Conservation (phyloP, 2,888 invertebrate species). For the Lagria hirta region DNA sequence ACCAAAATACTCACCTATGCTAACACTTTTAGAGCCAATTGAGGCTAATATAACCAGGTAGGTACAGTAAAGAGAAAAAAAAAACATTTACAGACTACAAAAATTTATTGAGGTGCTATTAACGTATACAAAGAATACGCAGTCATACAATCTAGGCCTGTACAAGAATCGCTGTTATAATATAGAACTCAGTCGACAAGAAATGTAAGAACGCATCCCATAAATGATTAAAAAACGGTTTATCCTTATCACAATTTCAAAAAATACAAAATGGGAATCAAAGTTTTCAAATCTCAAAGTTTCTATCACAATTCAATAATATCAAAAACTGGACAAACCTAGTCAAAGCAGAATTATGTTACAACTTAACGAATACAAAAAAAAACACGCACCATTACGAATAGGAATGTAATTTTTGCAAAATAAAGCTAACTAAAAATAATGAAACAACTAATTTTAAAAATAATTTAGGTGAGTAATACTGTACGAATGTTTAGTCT, state of each 20-base stretch:
- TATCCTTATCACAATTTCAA: too few species aligned
- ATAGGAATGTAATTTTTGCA: slow-evolving; percentile 20
- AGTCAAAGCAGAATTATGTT: slow-evolving; percentile 18
- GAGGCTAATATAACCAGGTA: too few species aligned
- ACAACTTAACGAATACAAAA: slow-evolving; percentile 14
- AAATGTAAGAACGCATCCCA: too few species aligned
- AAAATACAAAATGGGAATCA: slow-evolving; percentile 10
- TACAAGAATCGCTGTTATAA: slow-evolving; percentile 25
- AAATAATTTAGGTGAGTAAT: too few species aligned
- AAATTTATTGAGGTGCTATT: slow-evolving; percentile 37
- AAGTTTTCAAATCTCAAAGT: too few species aligned
- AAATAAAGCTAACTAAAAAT: slow-evolving; percentile 15
- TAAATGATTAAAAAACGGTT: too few species aligned
- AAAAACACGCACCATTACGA: slow-evolving; percentile 11
- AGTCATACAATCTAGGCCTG: slow-evolving; percentile 28
- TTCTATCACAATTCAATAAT: slow-evolving; percentile 34
- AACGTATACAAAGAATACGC: slow-evolving; percentile 41
- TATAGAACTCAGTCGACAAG: slow-evolving; percentile 14
- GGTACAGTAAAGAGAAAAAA: neutral
- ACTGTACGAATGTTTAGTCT: too few species aligned
- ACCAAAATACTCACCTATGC: too few species aligned
- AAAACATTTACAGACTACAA: slow-evolving; percentile 34
- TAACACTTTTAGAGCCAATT: too few species aligned
- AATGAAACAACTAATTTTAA: slow-evolving; percentile 8
- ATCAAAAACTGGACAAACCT: slow-evolving; percentile 5